phyloP scores from a whole-genome alignment of 1,140 invertebrate genomes.

The Cheumatopsyche charites region DNA sequence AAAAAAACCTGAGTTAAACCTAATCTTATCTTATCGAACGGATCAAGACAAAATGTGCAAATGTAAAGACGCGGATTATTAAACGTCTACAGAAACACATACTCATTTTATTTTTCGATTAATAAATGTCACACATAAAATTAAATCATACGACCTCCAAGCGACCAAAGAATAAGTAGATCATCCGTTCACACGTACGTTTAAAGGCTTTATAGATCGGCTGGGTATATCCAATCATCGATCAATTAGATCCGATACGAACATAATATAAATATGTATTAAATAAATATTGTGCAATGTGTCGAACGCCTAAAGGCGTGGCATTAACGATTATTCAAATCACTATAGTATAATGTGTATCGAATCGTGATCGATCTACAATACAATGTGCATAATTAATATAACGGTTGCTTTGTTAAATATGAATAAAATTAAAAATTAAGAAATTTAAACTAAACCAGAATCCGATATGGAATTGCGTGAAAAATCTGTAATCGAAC shows the following conservation, averaged over 20 bases:
- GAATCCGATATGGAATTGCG: too few relatives aligned
- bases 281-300: conserved; percentile 31
- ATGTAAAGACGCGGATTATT: neutral
- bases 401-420: too few relatives aligned
- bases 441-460: too few relatives aligned
- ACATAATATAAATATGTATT: conserved; percentile 23
- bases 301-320: conserved; percentile 8
- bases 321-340: conserved; percentile 8
- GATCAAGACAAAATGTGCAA: neutral
- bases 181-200: conserved; percentile 29
- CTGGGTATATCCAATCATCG: conserved; percentile 5
- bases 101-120: neutral
- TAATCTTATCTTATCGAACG: conserved; percentile 16
- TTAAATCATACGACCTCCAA: conserved; percentile 16
- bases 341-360: neutral
- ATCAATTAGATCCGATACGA: conserved; percentile 29
- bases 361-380: neutral
- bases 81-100: too few relatives aligned
- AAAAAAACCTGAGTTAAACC: neutral
- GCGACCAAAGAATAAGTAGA: conserved; percentile 29
- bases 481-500: too few relatives aligned
- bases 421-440: too few relatives aligned
- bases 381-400: too few relatives aligned
- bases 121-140: neutral
- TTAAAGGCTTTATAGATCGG: neutral